A percentile compares a stretch with the other conserved stretches of the same genome.
phyloP scores from a whole-genome alignment of 2,113 vertebrate species.

The Engystomops pustulosus region DNA sequence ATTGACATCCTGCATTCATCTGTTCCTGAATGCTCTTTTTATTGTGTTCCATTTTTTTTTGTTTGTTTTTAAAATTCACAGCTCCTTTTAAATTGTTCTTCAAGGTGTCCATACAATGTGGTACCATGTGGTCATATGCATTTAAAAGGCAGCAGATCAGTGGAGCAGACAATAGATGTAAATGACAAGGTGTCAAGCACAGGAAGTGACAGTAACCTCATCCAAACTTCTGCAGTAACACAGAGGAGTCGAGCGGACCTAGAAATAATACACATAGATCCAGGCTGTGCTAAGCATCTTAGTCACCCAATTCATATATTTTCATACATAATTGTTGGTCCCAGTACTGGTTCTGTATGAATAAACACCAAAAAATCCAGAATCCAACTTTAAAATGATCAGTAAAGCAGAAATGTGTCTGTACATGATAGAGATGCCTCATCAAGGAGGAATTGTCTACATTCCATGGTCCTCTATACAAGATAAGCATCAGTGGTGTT shows the following conservation, averaged over 20 bases:
- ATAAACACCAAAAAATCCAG: background rate
- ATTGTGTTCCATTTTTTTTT: background rate
- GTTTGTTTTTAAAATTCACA: background rate
- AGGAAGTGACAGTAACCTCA: background rate
- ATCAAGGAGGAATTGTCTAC: slow-evolving; percentile 20
- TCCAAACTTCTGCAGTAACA: background rate
- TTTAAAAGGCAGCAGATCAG: background rate
- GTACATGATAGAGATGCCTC: slow-evolving; percentile 49
- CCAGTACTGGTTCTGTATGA: background rate
- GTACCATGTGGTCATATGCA: background rate
- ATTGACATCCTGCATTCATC: too few species aligned
- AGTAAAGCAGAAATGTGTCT: slow-evolving; percentile 35
- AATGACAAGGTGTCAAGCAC: background rate
- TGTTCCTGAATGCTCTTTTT: background rate
- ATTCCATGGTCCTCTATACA: slow-evolving; percentile 38
- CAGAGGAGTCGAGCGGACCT: background rate
- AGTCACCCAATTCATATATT: background rate
- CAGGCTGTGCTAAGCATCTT: background rate
- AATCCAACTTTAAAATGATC: slow-evolving; percentile 2
- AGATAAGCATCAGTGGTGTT: slow-evolving; percentile 38
- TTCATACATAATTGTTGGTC: background rate
- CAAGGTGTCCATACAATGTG: background rate
- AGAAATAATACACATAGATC: background rate
- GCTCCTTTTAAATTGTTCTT: background rate
- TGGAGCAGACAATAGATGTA: background rate